Percentiles rank a stretch among this genome's conserved stretches.
Conservation (phyloP, 2,113 vertebrate species). For the Gulo gulo region DNA sequence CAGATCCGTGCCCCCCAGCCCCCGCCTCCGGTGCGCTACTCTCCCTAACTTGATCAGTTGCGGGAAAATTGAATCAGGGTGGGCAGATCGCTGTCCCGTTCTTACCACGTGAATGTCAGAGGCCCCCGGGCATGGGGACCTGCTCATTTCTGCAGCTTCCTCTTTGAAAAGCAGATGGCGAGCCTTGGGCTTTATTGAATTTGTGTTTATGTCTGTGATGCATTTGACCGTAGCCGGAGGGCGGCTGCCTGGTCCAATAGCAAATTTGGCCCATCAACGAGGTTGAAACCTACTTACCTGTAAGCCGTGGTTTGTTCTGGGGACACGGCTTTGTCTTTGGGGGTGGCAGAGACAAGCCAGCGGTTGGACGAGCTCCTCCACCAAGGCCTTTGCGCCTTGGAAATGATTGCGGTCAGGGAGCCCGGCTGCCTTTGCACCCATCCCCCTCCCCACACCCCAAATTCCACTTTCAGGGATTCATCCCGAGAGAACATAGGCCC, state of each 20-base stretch:
- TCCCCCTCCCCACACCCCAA: too few species aligned
- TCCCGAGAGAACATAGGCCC: fast-evolving
- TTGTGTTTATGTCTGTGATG: slow-evolving; percentile 70
- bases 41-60: slow-evolving; percentile 75
- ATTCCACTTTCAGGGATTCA: fast-evolving
- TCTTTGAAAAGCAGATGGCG: slow-evolving; percentile 52
- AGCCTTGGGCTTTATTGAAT: slow-evolving; percentile 76
- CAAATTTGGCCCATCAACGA: slow-evolving; percentile 53
- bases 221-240: slow-evolving; percentile 63
- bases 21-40: fast-evolving
- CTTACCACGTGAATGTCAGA: slow-evolving; percentile 69
- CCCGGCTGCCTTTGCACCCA: fast-evolving
- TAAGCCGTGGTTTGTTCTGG: background rate
- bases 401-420: fast-evolving
- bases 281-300: slow-evolving; percentile 54
- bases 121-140: slow-evolving; percentile 70
- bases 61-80: slow-evolving; percentile 76
- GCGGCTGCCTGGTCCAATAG: slow-evolving; percentile 61
- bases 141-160: background rate
- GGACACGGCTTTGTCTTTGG: background rate
- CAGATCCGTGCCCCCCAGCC: background rate
- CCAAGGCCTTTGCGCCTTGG: fast-evolving
- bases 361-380: background rate
- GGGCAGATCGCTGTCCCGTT: background rate
- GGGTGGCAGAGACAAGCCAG: fast-evolving